A percentile compares a stretch with the other conserved stretches of the same genome.
These are phyloP conservation scores for Cyprinodon brontotheroides DNA, from an alignment of 2,113 vertebrate genomes.

Conservation along the genomic window DNA sequence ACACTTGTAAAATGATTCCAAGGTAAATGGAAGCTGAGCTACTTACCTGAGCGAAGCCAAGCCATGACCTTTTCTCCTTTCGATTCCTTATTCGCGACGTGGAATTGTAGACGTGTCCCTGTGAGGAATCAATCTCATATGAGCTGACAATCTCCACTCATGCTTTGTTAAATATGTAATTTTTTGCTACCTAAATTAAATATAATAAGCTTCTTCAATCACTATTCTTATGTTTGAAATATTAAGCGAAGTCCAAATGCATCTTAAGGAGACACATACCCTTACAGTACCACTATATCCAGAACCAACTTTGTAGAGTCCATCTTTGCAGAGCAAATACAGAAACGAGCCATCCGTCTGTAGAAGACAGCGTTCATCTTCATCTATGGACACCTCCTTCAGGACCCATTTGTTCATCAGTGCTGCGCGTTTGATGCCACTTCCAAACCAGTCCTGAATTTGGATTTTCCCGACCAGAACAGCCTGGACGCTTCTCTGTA, in stretches of 20 bases:
- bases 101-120: slow-evolving; percentile 99
- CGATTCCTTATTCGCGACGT: slow-evolving; percentile 97
- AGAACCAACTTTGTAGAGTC: slow-evolving; percentile 98
- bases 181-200: neutral
- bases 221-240: neutral
- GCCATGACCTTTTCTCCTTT: slow-evolving; percentile 96
- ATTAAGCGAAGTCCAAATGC: neutral
- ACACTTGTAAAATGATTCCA: neutral
- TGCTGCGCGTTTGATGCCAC: slow-evolving; percentile 96
- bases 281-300: slow-evolving; percentile 98
- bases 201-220: neutral
- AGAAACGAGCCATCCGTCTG: slow-evolving; percentile 98
- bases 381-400: slow-evolving; percentile 93
- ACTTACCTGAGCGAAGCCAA: slow-evolving; percentile 97
- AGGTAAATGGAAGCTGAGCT: neutral
- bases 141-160: neutral
- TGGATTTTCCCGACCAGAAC: slow-evolving; percentile 98
- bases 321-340: slow-evolving; percentile 97
- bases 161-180: neutral
- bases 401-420: slow-evolving; percentile 98
- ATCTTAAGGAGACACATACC: slow-evolving; percentile 76
- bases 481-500: slow-evolving; percentile 97
- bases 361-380: slow-evolving; percentile 94
- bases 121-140: slow-evolving; percentile 52
- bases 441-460: slow-evolving; percentile 99